Evolutionary conservation across 2,888 invertebrate genomes (phyloP).

Genomic region (Coelogynopora nodosa): DNA sequence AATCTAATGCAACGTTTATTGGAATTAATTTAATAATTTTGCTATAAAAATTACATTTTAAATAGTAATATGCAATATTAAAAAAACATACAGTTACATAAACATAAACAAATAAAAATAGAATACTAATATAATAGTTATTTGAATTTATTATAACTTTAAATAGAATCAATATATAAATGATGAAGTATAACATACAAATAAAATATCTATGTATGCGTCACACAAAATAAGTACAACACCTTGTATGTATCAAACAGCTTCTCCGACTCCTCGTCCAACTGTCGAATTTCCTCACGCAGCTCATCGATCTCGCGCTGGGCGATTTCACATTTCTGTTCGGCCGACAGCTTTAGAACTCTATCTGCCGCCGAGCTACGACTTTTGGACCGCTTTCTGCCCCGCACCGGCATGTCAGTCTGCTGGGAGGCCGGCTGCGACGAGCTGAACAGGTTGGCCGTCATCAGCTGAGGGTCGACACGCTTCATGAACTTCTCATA

Average conservation of each 20-base stretch:
- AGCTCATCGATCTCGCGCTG: conserved; percentile 61
- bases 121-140: no score
- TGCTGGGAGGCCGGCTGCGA: conserved; percentile 45
- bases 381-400: conserved; percentile 58
- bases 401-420: conserved; percentile 49
- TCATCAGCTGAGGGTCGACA: conserved; percentile 53
- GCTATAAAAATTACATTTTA: no score
- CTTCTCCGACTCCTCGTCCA: conserved; percentile 60
- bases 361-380: conserved; percentile 56
- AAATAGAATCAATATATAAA: no score
- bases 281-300: conserved; percentile 56
- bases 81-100: no score
- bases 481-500: conserved; percentile 60
- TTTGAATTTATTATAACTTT: no score
- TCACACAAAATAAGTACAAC: no score
- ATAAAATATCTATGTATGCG: no score
- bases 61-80: no score
- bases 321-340: conserved; percentile 62
- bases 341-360: conserved; percentile 56
- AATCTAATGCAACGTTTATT: no score
- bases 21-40: no score
- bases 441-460: conserved; percentile 9
- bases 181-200: no score
- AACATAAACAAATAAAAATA: no score
- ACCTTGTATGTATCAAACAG: conserved; percentile 51